Base-by-base conservation (phyloP, 2,797 vertebrate genomes). In the Psittacula derbiana region DNA sequence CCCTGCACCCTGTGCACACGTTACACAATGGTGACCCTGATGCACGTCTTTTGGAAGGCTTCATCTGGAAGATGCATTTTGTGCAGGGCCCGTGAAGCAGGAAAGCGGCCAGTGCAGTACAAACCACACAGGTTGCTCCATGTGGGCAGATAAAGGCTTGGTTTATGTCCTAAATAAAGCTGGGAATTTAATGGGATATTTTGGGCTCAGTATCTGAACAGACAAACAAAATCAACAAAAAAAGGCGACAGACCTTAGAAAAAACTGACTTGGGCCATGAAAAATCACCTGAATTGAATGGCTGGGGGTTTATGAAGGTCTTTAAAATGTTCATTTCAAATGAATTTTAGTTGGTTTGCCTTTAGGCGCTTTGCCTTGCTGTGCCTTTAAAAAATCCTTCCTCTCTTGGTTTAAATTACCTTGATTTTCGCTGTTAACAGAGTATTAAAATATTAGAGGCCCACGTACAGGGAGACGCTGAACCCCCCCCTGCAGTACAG, bases 1-100 rank as follows among this genome's bases (percentile, higher is more conserved):
- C 33, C 44, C 52, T 19, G 0, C 4, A 1, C n/a, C 52, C 47
- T 16, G 13, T 1, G 33, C 62, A 55, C 16, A 12, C 0, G 0
- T 21, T 44, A 21, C 15, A 62, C 66, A 44, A 0, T 2, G 1
- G 36, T 41, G 28, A 27, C 30, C 49, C 46, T n/a, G 21, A 5
- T 43, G 60, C 15, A 2, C 3, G 0, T 31, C 57, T 10, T 11
- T 16, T 65, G 53, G 73, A 67, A 70, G 40, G 55, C 31, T 52
- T 28, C 53, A 84, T 58, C 62, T 31, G n/a, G 52, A 40, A 43
- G 62, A 19, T 70, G 7, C 16, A 14, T n/a, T 70, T 27, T 40
- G 66, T 47, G 60, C 11, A 5, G 33, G 52, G 40, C 18, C 49
- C 10, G 25, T 6, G 3, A 31, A 66, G 76, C 36, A 41, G 70